Base-by-base conservation (phyloP, 2,113 vertebrate species). In the Dunckerocampus dactyliophorus region DNA sequence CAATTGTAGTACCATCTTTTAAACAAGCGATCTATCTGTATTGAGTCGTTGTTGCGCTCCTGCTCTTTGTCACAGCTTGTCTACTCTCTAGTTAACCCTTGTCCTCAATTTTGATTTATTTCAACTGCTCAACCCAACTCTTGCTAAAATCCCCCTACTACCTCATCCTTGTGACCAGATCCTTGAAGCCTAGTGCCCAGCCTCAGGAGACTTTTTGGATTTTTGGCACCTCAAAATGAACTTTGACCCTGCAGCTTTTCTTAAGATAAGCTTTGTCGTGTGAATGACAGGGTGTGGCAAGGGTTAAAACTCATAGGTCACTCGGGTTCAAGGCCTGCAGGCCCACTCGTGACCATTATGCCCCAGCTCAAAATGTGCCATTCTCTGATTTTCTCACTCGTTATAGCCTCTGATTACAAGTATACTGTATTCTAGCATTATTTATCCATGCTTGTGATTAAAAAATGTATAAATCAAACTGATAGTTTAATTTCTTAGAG, bases 241-340 rank as follows among this genome's bases (percentile, higher is more conserved):
- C 82, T 81, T 47, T 77, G 54, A 74, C 71, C 70, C 62, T 62
- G 46, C 17, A 53, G 67, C 52, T 60, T 59, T 71, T 63, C 66
- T 63, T 37, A 68, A 73, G 69, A 57, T 76, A 67, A 69, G 50
- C 72, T 58, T n/a, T 45, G 11, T 46, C 34, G n/a, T 62, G 7
- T 69, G 67, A 79, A 75, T 81, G 69, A 72, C 63, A 62, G 69
- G 63, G 76, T 57, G 65, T 60, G 71, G 58, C 54, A 14, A 48
- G 67, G 71, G 82, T 76, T 80, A 79, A 60, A 75, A 50, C 75
- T 76, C 65, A 65, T 55, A 67, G 76, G 69, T 85, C 84, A 76
- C 47, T n/a, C 21, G 56, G 63, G 67, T 62, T 75, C 62, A 34
- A 62, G 60, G n/a, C 8, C 1, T 64, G 39, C 51, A 3, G 19